These are phyloP conservation scores for Piprites chloris DNA, from an alignment of 2,113 vertebrate species.

Conservation along the genomic window DNA sequence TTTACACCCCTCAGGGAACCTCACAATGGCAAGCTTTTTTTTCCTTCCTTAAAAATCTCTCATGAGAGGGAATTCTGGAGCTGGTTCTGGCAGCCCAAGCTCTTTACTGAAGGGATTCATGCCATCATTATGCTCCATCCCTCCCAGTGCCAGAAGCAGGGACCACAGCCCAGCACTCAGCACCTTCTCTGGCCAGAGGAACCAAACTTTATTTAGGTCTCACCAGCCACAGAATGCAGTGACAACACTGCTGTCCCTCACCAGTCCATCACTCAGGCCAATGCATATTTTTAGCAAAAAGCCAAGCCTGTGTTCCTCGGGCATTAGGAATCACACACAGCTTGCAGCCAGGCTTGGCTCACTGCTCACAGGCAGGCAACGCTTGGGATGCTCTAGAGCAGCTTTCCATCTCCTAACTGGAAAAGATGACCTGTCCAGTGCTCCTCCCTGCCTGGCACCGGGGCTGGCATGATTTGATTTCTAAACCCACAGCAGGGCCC, in stretches of 20 bases:
- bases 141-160: not conserved
- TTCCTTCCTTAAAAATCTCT: not conserved
- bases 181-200: not conserved
- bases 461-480: not conserved
- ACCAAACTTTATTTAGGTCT: not conserved
- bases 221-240: not conserved
- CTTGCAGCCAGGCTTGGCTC: not conserved
- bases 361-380: not conserved
- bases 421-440: not conserved
- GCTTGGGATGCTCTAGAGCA: not conserved
- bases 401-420: not conserved
- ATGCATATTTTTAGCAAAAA: accelerated
- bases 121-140: not conserved
- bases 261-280: accelerated
- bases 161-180: not conserved
- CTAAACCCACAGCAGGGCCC: not conserved
- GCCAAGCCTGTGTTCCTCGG: not conserved
- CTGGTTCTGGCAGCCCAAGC: not conserved
- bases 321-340: accelerated
- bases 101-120: accelerated
- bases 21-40: accelerated
- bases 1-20: accelerated
- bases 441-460: not conserved
- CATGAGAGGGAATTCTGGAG: not conserved
- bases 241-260: accelerated